Evolutionary conservation across 1,140 invertebrate genomes (phyloP), one percentile per base, ranked within the genome.

Genomic region (Ceratosolen fusciceps): DNA sequence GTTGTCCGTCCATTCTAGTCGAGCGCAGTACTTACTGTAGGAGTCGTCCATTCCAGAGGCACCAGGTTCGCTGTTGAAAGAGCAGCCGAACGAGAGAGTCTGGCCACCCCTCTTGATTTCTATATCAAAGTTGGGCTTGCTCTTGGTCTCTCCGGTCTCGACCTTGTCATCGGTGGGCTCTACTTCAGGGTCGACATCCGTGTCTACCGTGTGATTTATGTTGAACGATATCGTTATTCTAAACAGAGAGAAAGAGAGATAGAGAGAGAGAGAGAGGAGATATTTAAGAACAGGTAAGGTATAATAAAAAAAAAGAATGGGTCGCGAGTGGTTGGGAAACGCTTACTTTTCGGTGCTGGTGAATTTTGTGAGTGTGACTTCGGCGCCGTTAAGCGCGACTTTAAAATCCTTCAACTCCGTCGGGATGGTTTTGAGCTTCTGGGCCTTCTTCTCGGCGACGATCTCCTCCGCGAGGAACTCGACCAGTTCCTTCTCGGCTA

Each of bases 381-480:
- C 94, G 62, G 96, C 93, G 21, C 95, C 95, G 85, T 95, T 91
- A 1, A 94, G 90, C 71, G 93, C 93, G 0, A 97, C 93, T 82
- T 92, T 91, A 86, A 97, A 98, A 0, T 94, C 96, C 29, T 95
- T 94, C 31, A 98, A 81, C 83, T 94, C 93, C n/a, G 92, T 92
- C 7, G 95, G 95, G 82, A 96, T 92, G 0, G 92, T 92, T 87
- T 94, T 94, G 3, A 92, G 85, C 87, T 96, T 96, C 82, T 94
- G 93, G 12, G 94, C 92, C 87, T 96, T 96, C 81, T 94, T 94
- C 88, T 98, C 97, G 0, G 95, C 94, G 71, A 95, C 91, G 80
- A 98, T 97, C 91, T 98, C 97, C 88, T 98, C 96, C 7, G 93
- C 93, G 0, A 98, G 88, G 86, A 97, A 98, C 86, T 96, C 94